Evolutionary conservation across 2,888 invertebrate species (phyloP).

Genomic region (Blastobasis adustella): DNA sequence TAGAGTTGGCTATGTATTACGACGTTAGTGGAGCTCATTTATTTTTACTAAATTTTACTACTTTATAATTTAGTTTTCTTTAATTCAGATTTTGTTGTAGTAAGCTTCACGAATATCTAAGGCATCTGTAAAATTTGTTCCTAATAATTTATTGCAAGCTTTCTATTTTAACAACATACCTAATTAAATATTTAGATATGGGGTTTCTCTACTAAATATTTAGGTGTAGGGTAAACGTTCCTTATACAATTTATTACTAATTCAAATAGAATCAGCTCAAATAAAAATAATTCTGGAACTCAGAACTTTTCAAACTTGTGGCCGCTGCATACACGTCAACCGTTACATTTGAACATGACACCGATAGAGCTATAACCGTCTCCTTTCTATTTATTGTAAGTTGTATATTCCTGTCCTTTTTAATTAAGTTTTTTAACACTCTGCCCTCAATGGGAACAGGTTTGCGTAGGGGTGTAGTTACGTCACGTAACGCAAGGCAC

Average conservation of each 20-base stretch:
- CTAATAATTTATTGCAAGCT: too few relatives aligned
- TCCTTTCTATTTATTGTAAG: constrained; percentile 58
- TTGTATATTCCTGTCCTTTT: constrained; percentile 52
- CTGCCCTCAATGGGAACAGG: constrained; percentile 52
- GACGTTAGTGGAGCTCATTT: too few relatives aligned
- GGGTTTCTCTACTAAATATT: background rate
- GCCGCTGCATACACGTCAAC: constrained; percentile 50
- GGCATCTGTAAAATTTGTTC: too few relatives aligned
- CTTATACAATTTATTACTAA: background rate
- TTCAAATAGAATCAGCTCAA: too few relatives aligned
- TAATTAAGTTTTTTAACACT: constrained; percentile 42
- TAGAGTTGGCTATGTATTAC: too few relatives aligned
- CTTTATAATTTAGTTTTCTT: too few relatives aligned
- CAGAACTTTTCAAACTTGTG: constrained; percentile 47
- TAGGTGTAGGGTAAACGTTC: background rate
- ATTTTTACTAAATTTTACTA: too few relatives aligned
- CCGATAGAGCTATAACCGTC: constrained; percentile 54
- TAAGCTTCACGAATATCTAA: too few relatives aligned
- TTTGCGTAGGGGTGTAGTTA: constrained; percentile 46
- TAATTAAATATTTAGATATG: too few relatives aligned
- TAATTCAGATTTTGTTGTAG: too few relatives aligned
- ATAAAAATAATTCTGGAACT: too few relatives aligned
- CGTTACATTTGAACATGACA: constrained; percentile 60
- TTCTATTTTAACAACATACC: too few relatives aligned
- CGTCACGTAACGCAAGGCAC: constrained; percentile 55